Evolutionary conservation across 2,113 vertebrate species (phyloP).

Genomic region (Drymodes brunneopygia): DNA sequence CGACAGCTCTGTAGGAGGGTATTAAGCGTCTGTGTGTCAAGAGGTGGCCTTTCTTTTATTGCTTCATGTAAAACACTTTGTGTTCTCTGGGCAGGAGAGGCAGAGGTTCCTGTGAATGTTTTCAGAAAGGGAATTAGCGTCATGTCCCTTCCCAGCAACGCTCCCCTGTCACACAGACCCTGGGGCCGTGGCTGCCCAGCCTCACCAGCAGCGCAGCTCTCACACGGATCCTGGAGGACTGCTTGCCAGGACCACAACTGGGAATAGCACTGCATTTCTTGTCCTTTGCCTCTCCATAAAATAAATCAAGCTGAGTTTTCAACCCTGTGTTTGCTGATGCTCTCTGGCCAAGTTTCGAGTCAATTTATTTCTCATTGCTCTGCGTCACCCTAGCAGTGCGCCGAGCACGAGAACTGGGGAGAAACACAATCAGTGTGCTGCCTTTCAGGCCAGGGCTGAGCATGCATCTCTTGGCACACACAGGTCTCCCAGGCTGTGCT

Average conservation of each 20-base stretch:
- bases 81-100: neutral
- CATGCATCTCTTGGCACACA: neutral
- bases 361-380: slow-evolving; percentile 41
- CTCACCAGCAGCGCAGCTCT: neutral
- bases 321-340: slow-evolving; percentile 10
- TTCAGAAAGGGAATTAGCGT: neutral
- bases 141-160: rapidly evolving
- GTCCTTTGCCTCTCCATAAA: slow-evolving; percentile 6
- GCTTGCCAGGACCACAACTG: neutral
- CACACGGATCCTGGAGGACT: neutral
- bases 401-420: neutral
- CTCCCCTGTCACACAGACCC: neutral
- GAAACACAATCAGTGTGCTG: neutral
- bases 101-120: neutral
- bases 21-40: neutral
- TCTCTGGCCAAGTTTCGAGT: slow-evolving; percentile 16
- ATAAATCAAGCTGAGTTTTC: slow-evolving; percentile 43
- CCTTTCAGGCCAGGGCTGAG: neutral
- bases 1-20: neutral
- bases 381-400: neutral
- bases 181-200: neutral
- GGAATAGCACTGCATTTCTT: neutral
- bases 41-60: neutral
- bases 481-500: neutral
- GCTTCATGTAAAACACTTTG: neutral